Percentiles rank a stretch among this genome's conserved stretches.
Conservation (phyloP, 1,140 invertebrate genomes). For the Brachionus plicatilis region DNA sequence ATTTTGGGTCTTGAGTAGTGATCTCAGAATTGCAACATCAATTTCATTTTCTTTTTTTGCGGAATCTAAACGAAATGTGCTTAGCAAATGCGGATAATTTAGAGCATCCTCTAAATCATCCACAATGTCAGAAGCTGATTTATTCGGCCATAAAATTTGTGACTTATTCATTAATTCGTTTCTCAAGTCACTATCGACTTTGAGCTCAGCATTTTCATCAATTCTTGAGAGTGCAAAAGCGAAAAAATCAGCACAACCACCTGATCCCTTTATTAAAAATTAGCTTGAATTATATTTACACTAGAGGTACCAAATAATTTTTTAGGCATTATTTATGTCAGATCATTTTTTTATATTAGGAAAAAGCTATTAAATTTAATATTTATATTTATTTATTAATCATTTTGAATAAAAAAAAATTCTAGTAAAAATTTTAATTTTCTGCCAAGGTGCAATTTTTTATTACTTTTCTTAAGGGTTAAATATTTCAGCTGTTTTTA, state of each 20-base stretch:
- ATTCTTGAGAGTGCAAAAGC: not conserved
- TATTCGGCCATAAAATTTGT: not conserved
- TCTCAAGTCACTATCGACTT: not conserved
- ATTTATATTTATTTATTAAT: no score
- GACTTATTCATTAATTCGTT: not conserved
- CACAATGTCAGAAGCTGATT: not conserved
- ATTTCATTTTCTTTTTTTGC: constrained; percentile 44
- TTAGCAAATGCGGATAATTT: not conserved
- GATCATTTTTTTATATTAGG: no score
- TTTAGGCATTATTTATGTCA: no score
- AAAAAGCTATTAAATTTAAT: no score
- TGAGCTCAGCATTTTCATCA: not conserved
- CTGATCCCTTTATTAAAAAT: not conserved
- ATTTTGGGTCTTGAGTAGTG: constrained; percentile 51
- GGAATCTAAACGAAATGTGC: not conserved
- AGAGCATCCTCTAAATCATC: not conserved
- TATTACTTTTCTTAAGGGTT: no score
- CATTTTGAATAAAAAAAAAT: no score
- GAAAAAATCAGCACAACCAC: constrained; percentile 39
- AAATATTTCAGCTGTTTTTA: no score
- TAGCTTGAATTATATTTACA: no score
- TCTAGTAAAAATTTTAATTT: no score
- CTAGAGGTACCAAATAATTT: no score
- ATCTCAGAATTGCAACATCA: constrained; percentile 52
- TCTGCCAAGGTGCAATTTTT: no score